Conservation (phyloP, 92 coral and sea anemone species). For the Epizoanthus scotinus region DNA sequence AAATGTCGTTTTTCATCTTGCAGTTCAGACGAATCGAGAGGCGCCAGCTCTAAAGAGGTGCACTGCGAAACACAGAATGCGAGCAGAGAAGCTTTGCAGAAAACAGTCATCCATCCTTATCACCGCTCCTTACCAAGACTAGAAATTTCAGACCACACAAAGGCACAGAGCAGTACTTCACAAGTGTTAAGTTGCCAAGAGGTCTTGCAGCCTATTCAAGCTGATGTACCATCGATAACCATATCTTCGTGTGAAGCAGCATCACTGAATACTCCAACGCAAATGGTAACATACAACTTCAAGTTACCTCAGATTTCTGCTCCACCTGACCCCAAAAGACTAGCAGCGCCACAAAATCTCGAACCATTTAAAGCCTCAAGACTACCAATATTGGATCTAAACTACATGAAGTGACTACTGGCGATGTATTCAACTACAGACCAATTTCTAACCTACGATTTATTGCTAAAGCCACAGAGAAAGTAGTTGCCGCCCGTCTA, state of each 20-base stretch:
- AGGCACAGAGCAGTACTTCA: neutral
- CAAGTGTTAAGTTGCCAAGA: neutral
- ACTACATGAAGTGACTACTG: no score
- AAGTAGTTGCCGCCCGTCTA: no score
- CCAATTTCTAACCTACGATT: no score
- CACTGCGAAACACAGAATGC: neutral
- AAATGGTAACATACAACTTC: neutral
- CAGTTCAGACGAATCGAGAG: neutral
- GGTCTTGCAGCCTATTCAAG: neutral
- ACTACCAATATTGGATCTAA: neutral
- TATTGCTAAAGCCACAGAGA: no score
- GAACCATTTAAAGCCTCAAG: slow-evolving; percentile 44
- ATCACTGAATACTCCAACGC: neutral
- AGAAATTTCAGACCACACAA: neutral
- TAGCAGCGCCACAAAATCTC: slow-evolving; percentile 37
- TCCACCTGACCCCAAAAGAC: slow-evolving; percentile 31
- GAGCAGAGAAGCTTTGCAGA: neutral
- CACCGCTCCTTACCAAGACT: neutral
- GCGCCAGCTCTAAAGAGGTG: neutral
- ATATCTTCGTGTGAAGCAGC: neutral
- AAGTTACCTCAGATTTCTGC: slow-evolving; percentile 8
- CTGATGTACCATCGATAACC: slow-evolving; percentile 23
- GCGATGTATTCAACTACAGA: no score
- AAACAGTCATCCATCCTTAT: neutral
- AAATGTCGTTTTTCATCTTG: neutral